A percentile compares a stretch with the other conserved stretches of the same genome.
These are phyloP conservation scores for Agelas oroides DNA, from an alignment of 37 sponge, comb jelly and placozoan genomes.

Conservation along the genomic window DNA sequence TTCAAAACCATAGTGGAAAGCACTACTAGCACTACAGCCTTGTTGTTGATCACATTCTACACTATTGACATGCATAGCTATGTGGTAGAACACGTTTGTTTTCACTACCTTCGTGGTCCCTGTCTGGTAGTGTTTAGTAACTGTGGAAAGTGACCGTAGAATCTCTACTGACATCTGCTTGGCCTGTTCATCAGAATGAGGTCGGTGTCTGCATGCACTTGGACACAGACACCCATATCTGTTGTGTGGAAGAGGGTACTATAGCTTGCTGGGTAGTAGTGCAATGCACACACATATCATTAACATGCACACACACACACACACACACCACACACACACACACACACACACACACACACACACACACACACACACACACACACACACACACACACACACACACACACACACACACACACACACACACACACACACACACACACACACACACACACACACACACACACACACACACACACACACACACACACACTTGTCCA, in stretches of 20 bases:
- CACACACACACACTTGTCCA: conserved; percentile 40
- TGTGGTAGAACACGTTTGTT: no score
- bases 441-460: conserved; percentile 23
- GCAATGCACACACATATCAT: no score
- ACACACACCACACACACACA: conserved; percentile 42
- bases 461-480: conserved; percentile 41
- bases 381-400: conserved; percentile 37
- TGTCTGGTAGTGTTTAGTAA: neutral
- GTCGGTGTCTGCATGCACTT: neutral
- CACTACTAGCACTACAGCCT: no score
- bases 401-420: conserved; percentile 23
- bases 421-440: conserved; percentile 45
- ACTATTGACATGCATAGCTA: no score
- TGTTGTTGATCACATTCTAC: no score
- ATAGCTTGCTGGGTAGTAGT: neutral
- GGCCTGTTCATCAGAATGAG: neutral
- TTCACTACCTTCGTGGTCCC: conserved; percentile 1
- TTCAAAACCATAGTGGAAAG: no score
- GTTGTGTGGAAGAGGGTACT: neutral
- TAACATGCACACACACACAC: conserved; percentile 10
- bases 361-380: conserved; percentile 39
- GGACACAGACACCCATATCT: conserved; percentile 30
- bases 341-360: conserved; percentile 27
- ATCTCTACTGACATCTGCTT: neutral
- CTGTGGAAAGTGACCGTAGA: neutral